Conservation (phyloP, 2,113 vertebrate species). For the Bufo bufo region DNA sequence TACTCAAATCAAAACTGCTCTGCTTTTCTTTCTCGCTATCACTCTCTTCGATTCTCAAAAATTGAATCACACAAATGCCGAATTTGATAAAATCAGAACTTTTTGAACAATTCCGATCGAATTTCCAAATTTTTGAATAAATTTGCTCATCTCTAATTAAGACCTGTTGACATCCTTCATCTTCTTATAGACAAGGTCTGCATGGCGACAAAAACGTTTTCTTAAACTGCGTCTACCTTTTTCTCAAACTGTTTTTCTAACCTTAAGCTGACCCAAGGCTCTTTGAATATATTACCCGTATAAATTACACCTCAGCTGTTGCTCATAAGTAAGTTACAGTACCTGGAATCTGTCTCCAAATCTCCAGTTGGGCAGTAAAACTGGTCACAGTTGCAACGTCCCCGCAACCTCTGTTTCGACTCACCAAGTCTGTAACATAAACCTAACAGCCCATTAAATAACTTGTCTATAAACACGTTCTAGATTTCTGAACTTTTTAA, state of each 20-base stretch:
- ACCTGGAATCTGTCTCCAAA: conserved; percentile 54
- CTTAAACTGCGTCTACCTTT: conserved; percentile 34
- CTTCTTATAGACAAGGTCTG: not conserved
- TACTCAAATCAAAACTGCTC: no score
- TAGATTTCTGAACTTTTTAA: conserved; percentile 58
- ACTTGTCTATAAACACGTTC: conserved; percentile 58
- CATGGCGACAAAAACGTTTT: conserved; percentile 21
- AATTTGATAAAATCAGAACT: no score
- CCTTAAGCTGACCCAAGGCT: conserved; percentile 50
- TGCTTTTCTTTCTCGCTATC: no score
- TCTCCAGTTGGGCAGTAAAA: conserved; percentile 55
- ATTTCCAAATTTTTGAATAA: no score
- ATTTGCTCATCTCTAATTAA: not conserved
- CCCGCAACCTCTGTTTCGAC: conserved; percentile 56
- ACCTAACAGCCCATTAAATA: conserved; percentile 59
- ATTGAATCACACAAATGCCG: no score
- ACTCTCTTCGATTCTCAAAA: no score
- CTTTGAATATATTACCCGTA: conserved; percentile 55
- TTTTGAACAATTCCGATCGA: no score
- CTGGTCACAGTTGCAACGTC: conserved; percentile 56
- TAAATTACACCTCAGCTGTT: conserved; percentile 59
- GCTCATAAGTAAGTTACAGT: conserved; percentile 54
- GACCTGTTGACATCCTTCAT: not conserved
- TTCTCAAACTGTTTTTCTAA: conserved; percentile 44
- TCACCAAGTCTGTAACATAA: conserved; percentile 58